phyloP scores from a whole-genome alignment of 2,888 invertebrate genomes.

The Chaetogeoica ovagalla region DNA sequence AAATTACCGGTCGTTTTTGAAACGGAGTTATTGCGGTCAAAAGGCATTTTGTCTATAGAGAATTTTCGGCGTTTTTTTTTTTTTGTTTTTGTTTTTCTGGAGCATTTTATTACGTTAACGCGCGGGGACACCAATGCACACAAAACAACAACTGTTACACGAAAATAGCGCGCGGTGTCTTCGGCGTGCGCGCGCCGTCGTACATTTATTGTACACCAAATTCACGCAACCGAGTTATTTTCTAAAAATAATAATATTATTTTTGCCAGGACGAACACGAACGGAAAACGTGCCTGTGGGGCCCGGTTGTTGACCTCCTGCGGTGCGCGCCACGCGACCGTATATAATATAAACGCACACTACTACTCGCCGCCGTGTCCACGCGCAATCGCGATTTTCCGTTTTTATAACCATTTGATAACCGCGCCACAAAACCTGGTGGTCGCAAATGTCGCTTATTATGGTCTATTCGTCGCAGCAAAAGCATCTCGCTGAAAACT shows the following conservation, averaged over 20 bases:
- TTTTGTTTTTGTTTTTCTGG: too few relatives aligned
- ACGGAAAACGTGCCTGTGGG: constrained; percentile 16
- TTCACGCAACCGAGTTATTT: constrained; percentile 4
- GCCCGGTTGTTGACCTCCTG: constrained; percentile 26
- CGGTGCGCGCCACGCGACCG: not conserved
- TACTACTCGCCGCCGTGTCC: not conserved
- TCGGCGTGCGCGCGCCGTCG: not conserved
- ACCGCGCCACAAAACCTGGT: too few relatives aligned
- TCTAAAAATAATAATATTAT: constrained; percentile 44
- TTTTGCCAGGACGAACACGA: constrained; percentile 26
- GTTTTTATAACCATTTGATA: too few relatives aligned
- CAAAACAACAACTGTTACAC: constrained; percentile 1
- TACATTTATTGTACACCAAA: not conserved
- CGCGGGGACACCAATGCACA: not conserved
- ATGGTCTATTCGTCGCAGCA: too few relatives aligned
- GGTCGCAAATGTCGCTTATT: too few relatives aligned
- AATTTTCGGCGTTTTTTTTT: too few relatives aligned
- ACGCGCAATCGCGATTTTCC: not conserved
- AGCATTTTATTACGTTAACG: too few relatives aligned
- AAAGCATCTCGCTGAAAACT: too few relatives aligned
- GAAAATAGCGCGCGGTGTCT: not conserved
- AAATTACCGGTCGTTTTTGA: too few relatives aligned
- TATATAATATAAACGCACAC: not conserved
- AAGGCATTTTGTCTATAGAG: too few relatives aligned
- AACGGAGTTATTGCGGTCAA: too few relatives aligned